Evolutionary conservation across 2,797 vertebrate genomes (phyloP).

Genomic region (Parauchenoglanis punctatus): DNA sequence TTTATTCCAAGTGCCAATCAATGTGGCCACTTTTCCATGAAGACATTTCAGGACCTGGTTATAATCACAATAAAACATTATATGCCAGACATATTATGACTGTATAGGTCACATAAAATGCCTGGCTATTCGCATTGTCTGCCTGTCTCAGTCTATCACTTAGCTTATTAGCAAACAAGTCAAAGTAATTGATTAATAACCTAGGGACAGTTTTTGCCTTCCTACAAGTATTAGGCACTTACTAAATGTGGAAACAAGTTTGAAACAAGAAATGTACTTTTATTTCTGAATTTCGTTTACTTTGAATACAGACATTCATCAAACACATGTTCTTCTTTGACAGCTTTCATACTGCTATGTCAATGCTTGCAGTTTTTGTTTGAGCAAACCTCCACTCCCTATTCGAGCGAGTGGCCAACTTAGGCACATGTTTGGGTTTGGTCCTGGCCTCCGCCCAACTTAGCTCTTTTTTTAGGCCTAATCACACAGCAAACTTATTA

Average conservation of each 20-base stretch:
- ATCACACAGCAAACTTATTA: conserved; percentile 47
- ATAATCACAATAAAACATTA: background rate
- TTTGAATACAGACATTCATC: conserved; percentile 19
- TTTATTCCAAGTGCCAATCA: background rate
- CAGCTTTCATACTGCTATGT: conserved; percentile 25
- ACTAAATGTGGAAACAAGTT: conserved; percentile 10
- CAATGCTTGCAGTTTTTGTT: conserved; percentile 44
- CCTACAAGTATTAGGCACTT: background rate
- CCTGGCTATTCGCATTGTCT: conserved; percentile 66
- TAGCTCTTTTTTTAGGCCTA: conserved; percentile 37
- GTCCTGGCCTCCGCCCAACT: conserved; percentile 54
- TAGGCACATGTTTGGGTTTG: conserved; percentile 58
- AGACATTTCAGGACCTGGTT: background rate
- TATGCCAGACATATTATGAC: conserved; percentile 9
- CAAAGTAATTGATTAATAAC: background rate
- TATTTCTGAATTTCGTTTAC: background rate
- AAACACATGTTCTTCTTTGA: background rate
- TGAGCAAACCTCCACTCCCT: conserved; percentile 57
- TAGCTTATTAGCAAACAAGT: conserved; percentile 1
- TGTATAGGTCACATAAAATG: conserved; percentile 36
- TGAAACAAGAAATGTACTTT: conserved; percentile 4
- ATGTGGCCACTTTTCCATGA: background rate
- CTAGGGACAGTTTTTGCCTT: conserved; percentile 35
- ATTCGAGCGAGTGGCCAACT: conserved; percentile 35
- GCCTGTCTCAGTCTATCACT: conserved; percentile 61